phyloP scores from a whole-genome alignment of 2,797 vertebrate genomes.

The Bradypus variegatus region DNA sequence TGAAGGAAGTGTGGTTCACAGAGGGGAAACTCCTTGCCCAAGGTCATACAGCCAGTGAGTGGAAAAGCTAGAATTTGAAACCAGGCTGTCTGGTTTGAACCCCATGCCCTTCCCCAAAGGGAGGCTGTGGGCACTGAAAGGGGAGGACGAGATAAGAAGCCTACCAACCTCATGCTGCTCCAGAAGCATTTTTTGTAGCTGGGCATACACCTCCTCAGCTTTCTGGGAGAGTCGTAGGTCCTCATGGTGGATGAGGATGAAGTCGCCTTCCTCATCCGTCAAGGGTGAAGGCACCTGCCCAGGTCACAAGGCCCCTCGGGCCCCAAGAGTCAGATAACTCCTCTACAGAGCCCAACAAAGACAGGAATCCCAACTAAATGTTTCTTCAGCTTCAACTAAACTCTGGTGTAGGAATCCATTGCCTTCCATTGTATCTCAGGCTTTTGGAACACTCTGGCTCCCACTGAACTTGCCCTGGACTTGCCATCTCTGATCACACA shows the following conservation, averaged over 20 bases:
- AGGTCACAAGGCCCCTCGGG: conserved; percentile 56
- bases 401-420: neutral
- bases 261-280: conserved; percentile 88
- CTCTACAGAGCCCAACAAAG: neutral
- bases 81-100: neutral
- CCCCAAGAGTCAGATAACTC: conserved; percentile 49
- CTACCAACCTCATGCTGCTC: conserved; percentile 86
- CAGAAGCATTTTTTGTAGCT: conserved; percentile 86
- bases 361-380: neutral
- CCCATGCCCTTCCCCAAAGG: neutral
- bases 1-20: neutral
- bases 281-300: conserved; percentile 88
- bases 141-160: neutral
- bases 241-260: conserved; percentile 92
- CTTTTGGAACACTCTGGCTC: neutral
- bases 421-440: neutral
- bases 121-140: neutral
- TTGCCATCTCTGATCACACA: neutral
- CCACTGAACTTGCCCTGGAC: neutral
- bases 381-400: neutral
- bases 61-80: neutral
- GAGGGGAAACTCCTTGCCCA: neutral
- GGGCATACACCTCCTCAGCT: conserved; percentile 85
- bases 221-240: conserved; percentile 88
- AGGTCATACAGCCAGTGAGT: neutral